Conservation (phyloP, 2,113 vertebrate species). For the Dinomys branickii region DNA sequence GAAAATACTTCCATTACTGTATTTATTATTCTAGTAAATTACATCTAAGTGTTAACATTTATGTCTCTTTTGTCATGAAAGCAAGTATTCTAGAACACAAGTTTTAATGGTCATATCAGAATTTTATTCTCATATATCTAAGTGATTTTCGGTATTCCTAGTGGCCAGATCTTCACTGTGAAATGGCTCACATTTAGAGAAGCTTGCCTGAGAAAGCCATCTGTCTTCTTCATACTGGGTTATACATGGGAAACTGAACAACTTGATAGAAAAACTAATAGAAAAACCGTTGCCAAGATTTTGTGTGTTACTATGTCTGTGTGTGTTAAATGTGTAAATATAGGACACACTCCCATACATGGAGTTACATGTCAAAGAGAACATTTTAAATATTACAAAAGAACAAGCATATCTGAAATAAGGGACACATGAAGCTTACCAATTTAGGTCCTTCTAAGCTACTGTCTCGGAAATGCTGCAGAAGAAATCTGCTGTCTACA, state of each 20-base stretch:
- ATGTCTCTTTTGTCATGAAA: background rate
- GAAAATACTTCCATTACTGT: background rate
- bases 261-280: conserved; percentile 5
- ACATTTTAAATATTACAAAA: background rate
- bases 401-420: background rate
- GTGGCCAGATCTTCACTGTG: background rate
- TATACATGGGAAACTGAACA: background rate
- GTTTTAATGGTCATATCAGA: background rate
- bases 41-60: background rate
- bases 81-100: background rate
- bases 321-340: background rate
- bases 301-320: background rate
- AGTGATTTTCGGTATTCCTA: background rate
- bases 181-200: background rate
- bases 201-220: background rate
- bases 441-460: background rate
- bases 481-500: background rate
- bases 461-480: background rate
- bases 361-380: background rate
- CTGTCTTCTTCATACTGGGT: background rate
- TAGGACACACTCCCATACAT: background rate
- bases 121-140: background rate
- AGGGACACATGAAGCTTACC: background rate
- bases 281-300: background rate
- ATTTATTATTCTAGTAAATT: conserved; percentile 6